A percentile compares a stretch with the other conserved stretches of the same genome.
Evolutionary conservation across 2,113 vertebrate genomes (phyloP).

Genomic region (Chaenocephalus aceratus): DNA sequence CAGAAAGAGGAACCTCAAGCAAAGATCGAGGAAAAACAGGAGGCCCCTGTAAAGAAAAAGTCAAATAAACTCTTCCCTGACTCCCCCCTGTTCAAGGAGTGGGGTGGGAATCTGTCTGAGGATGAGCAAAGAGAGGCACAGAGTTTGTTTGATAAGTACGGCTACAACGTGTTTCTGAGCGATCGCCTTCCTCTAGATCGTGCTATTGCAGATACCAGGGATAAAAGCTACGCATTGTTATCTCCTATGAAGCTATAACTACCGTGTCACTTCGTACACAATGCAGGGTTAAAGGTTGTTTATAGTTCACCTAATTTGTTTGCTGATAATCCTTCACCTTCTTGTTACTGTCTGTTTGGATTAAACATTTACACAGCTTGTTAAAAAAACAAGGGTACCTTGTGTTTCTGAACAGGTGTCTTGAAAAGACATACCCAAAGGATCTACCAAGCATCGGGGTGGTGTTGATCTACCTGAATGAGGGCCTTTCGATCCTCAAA

Average conservation of each 20-base stretch:
- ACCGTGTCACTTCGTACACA: neutral
- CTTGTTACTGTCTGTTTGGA: neutral
- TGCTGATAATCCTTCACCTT: neutral
- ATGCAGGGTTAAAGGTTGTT: no score
- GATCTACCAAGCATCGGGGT: constrained; percentile 83
- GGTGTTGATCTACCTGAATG: constrained; percentile 86
- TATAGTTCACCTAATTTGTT: neutral
- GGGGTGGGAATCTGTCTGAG: constrained; percentile 76
- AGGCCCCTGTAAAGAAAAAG: constrained; percentile 16
- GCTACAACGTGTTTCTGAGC: constrained; percentile 82
- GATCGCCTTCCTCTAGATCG: constrained; percentile 76
- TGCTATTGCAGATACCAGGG: constrained; percentile 73
- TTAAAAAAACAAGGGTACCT: no score
- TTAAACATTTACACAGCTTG: neutral
- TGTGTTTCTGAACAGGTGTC: constrained; percentile 70
- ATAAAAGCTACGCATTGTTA: constrained; percentile 49
- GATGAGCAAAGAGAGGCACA: constrained; percentile 76
- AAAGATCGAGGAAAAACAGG: constrained; percentile 1
- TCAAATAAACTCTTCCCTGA: constrained; percentile 68
- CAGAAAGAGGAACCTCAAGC: neutral
- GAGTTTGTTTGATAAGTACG: constrained; percentile 70
- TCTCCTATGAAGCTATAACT: neutral
- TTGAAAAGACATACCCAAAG: constrained; percentile 75
- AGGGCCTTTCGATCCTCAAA: constrained; percentile 84
- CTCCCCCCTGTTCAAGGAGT: constrained; percentile 68